Conservation (phyloP, 2,113 vertebrate genomes). For the Pluvialis apricaria region DNA sequence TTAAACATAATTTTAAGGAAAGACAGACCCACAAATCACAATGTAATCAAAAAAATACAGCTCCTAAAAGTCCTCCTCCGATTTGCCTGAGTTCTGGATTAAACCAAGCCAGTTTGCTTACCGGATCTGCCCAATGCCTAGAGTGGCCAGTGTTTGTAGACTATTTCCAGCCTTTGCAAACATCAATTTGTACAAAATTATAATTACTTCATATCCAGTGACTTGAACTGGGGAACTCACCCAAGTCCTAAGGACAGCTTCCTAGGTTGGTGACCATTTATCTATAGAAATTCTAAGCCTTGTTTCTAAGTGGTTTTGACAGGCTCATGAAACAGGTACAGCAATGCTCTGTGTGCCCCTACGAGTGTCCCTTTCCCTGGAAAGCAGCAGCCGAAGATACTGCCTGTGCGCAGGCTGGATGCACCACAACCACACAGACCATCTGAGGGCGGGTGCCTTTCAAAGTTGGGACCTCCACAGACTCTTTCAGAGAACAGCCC, state of each 20-base stretch:
- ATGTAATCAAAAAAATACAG: not conserved
- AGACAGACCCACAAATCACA: not conserved
- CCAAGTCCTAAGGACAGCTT: not conserved
- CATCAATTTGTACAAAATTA: not conserved
- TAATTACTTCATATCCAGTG: not conserved
- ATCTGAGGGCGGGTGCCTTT: not conserved
- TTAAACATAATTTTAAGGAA: not conserved
- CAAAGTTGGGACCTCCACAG: not conserved
- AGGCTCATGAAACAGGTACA: fast-evolving
- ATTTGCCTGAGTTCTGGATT: not conserved
- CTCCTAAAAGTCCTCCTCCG: not conserved
- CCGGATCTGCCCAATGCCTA: not conserved
- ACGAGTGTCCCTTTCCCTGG: not conserved
- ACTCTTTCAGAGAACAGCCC: not conserved
- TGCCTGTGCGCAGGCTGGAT: too few species aligned
- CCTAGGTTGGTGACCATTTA: not conserved
- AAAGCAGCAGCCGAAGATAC: not conserved
- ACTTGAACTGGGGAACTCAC: not conserved
- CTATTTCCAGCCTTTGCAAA: not conserved
- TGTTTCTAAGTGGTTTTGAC: not conserved
- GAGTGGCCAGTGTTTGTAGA: not conserved
- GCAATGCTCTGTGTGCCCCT: not conserved
- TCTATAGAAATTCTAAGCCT: not conserved
- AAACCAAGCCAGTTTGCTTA: not conserved
- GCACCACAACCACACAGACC: not conserved